Percentiles rank a stretch among this genome's conserved stretches.
These are phyloP conservation scores for Rhabdophis nuchalis DNA, from an alignment of 2,797 vertebrate genomes.

Conservation along the genomic window DNA sequence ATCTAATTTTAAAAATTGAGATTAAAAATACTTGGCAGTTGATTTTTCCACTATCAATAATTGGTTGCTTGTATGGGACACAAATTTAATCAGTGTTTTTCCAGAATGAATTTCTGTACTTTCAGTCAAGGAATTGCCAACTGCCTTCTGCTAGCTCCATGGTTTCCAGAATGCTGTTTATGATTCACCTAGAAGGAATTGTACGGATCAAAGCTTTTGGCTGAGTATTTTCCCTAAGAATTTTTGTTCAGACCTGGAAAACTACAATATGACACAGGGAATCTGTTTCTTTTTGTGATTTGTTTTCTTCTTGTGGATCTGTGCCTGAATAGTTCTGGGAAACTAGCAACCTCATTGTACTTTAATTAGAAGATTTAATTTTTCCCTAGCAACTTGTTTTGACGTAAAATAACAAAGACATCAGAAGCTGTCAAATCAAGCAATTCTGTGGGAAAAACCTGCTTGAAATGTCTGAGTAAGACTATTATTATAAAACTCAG, in stretches of 20 bases:
- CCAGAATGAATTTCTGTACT: not conserved
- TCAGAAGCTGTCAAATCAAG: conserved; percentile 65
- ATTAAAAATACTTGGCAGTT: not conserved
- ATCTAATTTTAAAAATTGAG: not conserved
- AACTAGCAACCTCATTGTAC: conserved; percentile 74
- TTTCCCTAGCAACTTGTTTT: conserved; percentile 73
- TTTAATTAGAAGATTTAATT: conserved; percentile 75
- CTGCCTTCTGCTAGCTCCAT: not conserved
- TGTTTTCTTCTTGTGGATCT: conserved; percentile 70
- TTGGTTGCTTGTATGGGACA: conserved; percentile 7
- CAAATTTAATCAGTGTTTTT: not conserved
- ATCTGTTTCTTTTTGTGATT: conserved; percentile 60
- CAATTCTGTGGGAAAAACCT: conserved; percentile 40
- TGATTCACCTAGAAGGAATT: conserved; percentile 3
- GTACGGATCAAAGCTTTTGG: conserved; percentile 20
- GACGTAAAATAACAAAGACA: conserved; percentile 55
- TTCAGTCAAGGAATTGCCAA: conserved; percentile 10
- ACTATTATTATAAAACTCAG: not conserved
- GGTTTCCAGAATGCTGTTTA: conserved; percentile 23
- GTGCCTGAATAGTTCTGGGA: conserved; percentile 74
- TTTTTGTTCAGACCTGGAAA: conserved; percentile 67
- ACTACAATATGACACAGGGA: conserved; percentile 59
- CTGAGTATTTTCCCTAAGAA: conserved; percentile 15
- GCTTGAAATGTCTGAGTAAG: conserved; percentile 7
- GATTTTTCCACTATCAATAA: accelerated